Evolutionary conservation across 2,888 invertebrate species (phyloP), one percentile per base, ranked within the genome.

Genomic region (Epinotia nisella): DNA sequence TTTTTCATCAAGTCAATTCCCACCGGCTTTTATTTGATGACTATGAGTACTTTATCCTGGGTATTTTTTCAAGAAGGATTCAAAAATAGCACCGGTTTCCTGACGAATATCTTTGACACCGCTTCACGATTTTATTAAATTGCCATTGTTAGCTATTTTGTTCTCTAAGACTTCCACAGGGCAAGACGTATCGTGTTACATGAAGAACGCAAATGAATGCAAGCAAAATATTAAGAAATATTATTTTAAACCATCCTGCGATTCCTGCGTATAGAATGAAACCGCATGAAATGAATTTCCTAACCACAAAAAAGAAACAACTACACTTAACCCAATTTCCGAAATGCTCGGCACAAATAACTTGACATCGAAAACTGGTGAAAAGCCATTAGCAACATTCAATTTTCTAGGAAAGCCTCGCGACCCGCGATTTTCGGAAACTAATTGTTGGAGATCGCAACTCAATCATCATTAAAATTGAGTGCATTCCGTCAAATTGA

Each of bases 401-500:
- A 61, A 72, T 72, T 68, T 71, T 56, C 55, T 35, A 49, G 29
- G n/a, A 55, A 61, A 61, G 11, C 9, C 45, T 60, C 39, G 53
- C 84, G 80, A 82, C 77, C 82, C 87, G 87, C 81, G 85, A 82
- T 81, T 77, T 82, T 79, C 82, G 76, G 76, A 75, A 65, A 74
- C 66, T 74, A 85, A 88, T 84, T 83, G 80, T 71, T 82, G 78
- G 66, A 79, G 80, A 84, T 78, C 71, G 77, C 41, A 74, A 67
- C 73, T 71, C 70, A 55, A 70, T 72, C 67, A 56, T 62, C 49
- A 68, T 72, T 62, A 51, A 68, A 41, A 17, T 49, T 56, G 60
- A 71, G 71, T 61, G 55, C 53, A 72, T 56, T 49, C 17, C 66
- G 21, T 60, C 45, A 66, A 41, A 67, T 71, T 55, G 35, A 29